Conservation (phyloP, 1,140 invertebrate species). For the Rhizoglyphus robini region DNA sequence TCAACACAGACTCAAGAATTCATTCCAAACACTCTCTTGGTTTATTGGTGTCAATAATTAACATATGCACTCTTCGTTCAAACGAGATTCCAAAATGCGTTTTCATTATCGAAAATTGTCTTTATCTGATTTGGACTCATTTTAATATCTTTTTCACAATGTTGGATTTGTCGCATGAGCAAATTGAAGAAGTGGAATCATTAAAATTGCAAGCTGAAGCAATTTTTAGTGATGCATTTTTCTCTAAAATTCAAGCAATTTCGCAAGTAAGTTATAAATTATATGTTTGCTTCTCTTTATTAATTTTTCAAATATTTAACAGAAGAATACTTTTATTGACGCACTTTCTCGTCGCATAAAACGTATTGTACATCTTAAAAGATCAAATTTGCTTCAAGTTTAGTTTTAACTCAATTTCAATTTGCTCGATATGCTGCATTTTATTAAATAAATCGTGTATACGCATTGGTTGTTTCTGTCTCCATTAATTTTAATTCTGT, state of each 20-base stretch:
- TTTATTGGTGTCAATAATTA: conserved; percentile 19
- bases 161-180: neutral
- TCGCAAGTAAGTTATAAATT: conserved; percentile 8
- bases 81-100: conserved; percentile 6
- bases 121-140: conserved; percentile 23
- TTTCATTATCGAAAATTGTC: conserved; percentile 7
- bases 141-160: conserved; percentile 20
- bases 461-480: no score
- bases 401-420: no score
- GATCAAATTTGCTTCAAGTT: conserved; percentile 4
- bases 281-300: conserved; percentile 1
- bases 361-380: conserved; percentile 15
- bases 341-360: conserved; percentile 20
- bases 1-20: conserved; percentile 2
- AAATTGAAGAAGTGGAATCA: conserved; percentile 7
- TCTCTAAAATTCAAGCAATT: conserved; percentile 21
- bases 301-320: conserved; percentile 1
- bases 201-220: conserved; percentile 14
- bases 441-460: no score
- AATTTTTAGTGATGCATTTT: conserved; percentile 20
- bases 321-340: conserved; percentile 22
- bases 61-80: conserved; percentile 3
- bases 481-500: no score
- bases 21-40: conserved; percentile 15
- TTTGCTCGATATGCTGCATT: no score